phyloP scores from a whole-genome alignment of 2,113 vertebrate species.

The Pterocles orientalis region DNA sequence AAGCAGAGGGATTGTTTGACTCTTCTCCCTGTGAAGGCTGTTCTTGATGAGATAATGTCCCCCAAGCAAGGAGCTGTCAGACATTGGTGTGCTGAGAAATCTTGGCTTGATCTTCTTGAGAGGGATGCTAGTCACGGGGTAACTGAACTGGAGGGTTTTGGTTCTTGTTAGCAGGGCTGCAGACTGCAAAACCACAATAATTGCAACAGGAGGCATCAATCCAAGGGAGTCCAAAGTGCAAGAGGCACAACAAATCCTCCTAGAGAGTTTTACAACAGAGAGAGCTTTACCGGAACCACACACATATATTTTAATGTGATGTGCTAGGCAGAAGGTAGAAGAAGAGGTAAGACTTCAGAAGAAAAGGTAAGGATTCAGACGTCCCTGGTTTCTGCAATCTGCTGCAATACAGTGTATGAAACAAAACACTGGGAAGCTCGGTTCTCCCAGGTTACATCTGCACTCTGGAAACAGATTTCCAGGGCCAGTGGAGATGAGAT shows the following conservation, averaged over 20 bases:
- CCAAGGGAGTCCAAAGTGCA: not conserved
- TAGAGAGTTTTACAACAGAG: not conserved
- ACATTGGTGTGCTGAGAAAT: not conserved
- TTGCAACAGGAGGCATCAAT: not conserved
- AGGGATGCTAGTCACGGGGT: not conserved
- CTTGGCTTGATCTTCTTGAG: not conserved
- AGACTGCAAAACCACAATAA: fast-evolving
- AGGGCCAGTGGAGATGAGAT: not conserved
- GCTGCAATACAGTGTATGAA: not conserved
- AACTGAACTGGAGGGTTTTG: not conserved
- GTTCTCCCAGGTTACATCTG: not conserved
- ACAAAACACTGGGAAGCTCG: not conserved
- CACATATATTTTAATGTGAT: fast-evolving
- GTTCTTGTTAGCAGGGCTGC: not conserved
- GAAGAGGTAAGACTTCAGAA: not conserved
- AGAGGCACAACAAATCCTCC: not conserved
- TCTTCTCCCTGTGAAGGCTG: not conserved
- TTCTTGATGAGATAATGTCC: not conserved
- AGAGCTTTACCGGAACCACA: not conserved
- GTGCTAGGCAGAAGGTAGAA: not conserved
- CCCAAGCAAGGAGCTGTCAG: not conserved
- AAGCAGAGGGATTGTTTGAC: not conserved
- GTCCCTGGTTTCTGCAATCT: not conserved
- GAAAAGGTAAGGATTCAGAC: not conserved
- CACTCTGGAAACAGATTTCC: not conserved